Base-by-base conservation (phyloP, 1,140 invertebrate genomes). In the Protaetia brevitarsis region DNA sequence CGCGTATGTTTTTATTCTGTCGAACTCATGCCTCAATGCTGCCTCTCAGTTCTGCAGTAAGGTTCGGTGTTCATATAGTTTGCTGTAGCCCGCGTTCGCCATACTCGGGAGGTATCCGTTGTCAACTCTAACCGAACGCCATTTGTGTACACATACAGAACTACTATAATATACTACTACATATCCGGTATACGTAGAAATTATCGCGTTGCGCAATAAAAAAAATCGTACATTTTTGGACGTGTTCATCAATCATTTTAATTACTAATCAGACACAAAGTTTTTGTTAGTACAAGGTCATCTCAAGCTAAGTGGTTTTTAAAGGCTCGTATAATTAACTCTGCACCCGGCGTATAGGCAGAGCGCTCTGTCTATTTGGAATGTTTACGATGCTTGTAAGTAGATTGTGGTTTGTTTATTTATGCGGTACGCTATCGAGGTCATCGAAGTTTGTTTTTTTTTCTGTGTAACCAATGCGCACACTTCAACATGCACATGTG, bases 301-400 rank as follows among this genome's bases (percentile, higher is more conserved):
- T 11, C 13, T 5, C 11, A 51, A 23, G 41, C 41, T 51, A 51
- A 51, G 41, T 51, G 41, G 41, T 51, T 51, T 51, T 51, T 23
- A 3, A 23, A 51, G n/a, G n/a, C n/a, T 23, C 26, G 41, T 23
- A 51, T 51, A 51, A 51, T 51, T 51, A 51, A 51, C 41, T 51
- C 3, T 51, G 19, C 19, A 19, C 8, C 21, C 21, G 26, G 41
- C 41, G 19, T 16, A 51, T 23, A 51, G 41, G 26, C 41, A 51
- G 41, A 51, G 26, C 41, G 16, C 26, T 51, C 41, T 51, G 41
- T 51, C 41, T 51, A 51, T 51, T 51, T 51, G 41, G 41, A 23
- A 51, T 51, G 41, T 51, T 51, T 51, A 51, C 41, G 41, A 51
- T 51, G 41, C 41, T 51, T 19, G 41, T 51, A 51, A 51, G 41